Evolutionary conservation across 2,888 invertebrate species (phyloP).

Genomic region (Empis stercorea): DNA sequence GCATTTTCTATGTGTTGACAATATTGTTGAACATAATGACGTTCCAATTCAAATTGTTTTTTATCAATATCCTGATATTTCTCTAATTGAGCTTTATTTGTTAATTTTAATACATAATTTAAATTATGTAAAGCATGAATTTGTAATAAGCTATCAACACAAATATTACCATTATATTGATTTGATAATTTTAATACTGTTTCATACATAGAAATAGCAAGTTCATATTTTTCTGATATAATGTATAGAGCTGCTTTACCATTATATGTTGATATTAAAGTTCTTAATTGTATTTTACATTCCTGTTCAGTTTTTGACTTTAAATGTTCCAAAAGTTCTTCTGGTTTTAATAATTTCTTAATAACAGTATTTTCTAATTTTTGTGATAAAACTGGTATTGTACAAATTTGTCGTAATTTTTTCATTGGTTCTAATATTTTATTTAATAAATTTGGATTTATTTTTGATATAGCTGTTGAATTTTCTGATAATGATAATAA

Average conservation of each 20-base stretch:
- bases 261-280: slow-evolving; percentile 50
- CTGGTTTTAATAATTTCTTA: slow-evolving; percentile 43
- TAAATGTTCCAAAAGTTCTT: slow-evolving; percentile 51
- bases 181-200: slow-evolving; percentile 41
- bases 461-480: slow-evolving; percentile 35
- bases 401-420: slow-evolving; percentile 55
- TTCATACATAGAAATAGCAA: slow-evolving; percentile 49
- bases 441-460: slow-evolving; percentile 34
- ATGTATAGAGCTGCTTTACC: slow-evolving; percentile 53
- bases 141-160: slow-evolving; percentile 49
- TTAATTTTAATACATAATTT: slow-evolving; percentile 11
- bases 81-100: neutral
- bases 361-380: slow-evolving; percentile 37
- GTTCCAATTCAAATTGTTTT: slow-evolving; percentile 41
- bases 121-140: slow-evolving; percentile 58
- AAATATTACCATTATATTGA: slow-evolving; percentile 10
- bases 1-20: slow-evolving; percentile 18
- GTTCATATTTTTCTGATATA: slow-evolving; percentile 38
- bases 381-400: slow-evolving; percentile 46
- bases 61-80: slow-evolving; percentile 12
- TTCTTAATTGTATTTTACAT: slow-evolving; percentile 50
- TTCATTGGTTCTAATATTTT: slow-evolving; percentile 42
- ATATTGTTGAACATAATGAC: slow-evolving; percentile 40
- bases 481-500: slow-evolving; percentile 22
- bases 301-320: slow-evolving; percentile 45